Conservation (phyloP, 2,797 vertebrate genomes). For the Acomys russatus region DNA sequence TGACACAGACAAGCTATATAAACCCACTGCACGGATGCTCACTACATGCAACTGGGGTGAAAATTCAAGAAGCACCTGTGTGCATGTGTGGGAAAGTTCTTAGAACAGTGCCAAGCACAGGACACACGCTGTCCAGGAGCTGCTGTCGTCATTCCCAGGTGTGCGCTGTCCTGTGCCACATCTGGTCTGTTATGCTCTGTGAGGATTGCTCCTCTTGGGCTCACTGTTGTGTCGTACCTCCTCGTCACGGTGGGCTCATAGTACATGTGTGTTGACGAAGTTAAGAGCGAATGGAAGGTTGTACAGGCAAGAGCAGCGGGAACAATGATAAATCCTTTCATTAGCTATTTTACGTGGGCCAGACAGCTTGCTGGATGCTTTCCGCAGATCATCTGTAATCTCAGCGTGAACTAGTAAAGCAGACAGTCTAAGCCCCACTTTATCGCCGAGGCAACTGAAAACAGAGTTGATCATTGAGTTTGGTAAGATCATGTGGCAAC, state of each 20-base stretch:
- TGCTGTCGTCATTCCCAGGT: neutral
- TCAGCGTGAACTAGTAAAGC: conserved; percentile 13
- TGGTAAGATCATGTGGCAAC: neutral
- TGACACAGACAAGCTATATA: neutral
- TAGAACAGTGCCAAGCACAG: neutral
- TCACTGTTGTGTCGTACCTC: neutral
- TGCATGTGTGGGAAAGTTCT: neutral
- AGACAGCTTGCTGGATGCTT: neutral
- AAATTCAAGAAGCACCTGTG: neutral
- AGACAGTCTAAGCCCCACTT: neutral
- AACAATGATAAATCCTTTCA: neutral
- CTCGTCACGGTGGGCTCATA: neutral
- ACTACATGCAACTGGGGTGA: neutral
- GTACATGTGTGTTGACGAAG: neutral
- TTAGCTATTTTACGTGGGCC: neutral
- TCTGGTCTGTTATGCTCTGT: neutral
- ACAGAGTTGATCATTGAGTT: conserved; percentile 41
- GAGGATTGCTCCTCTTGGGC: neutral
- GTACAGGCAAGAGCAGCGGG: neutral
- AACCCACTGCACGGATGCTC: neutral
- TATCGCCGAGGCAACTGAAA: neutral
- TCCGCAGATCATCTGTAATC: neutral
- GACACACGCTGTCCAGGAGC: neutral
- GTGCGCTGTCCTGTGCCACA: rapidly evolving
- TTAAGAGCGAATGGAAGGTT: neutral